These are phyloP conservation scores for Lycaon pictus DNA, from an alignment of 2,113 vertebrate species.

Conservation along the genomic window DNA sequence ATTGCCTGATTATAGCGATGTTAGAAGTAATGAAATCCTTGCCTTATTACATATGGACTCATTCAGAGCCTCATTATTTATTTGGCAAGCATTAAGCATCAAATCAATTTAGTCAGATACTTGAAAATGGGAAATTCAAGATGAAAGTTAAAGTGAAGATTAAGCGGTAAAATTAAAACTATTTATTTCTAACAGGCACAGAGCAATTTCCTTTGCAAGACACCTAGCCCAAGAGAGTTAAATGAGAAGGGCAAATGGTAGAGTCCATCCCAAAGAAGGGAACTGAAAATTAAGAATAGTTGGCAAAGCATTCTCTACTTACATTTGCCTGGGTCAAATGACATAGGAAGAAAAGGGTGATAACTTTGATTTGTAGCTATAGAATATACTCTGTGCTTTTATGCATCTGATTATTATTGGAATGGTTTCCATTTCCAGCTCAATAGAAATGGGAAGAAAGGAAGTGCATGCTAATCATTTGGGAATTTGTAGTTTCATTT, in stretches of 20 bases:
- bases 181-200: conserved; percentile 75
- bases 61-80: conserved; percentile 88
- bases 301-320: conserved; percentile 25
- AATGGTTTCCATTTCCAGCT: conserved; percentile 79
- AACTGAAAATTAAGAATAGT: neutral
- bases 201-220: conserved; percentile 74
- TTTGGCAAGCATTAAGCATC: conserved; percentile 87
- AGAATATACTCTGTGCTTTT: conserved; percentile 68
- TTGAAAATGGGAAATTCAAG: conserved; percentile 86
- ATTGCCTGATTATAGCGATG: conserved; percentile 87
- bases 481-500: conserved; percentile 66
- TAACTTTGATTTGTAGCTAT: conserved; percentile 80
- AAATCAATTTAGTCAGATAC: conserved; percentile 87
- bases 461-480: conserved; percentile 57
- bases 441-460: conserved; percentile 73
- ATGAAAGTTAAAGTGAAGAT: conserved; percentile 87
- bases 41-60: conserved; percentile 86
- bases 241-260: conserved; percentile 26
- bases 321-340: conserved; percentile 60
- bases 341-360: conserved; percentile 56
- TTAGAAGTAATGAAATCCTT: conserved; percentile 87
- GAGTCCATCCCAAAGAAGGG: conserved; percentile 27
- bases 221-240: conserved; percentile 12
- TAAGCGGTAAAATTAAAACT: conserved; percentile 84
- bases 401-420: conserved; percentile 72